Conservation (phyloP, 1,140 invertebrate species). For the Drosophila punjabiensis region DNA sequence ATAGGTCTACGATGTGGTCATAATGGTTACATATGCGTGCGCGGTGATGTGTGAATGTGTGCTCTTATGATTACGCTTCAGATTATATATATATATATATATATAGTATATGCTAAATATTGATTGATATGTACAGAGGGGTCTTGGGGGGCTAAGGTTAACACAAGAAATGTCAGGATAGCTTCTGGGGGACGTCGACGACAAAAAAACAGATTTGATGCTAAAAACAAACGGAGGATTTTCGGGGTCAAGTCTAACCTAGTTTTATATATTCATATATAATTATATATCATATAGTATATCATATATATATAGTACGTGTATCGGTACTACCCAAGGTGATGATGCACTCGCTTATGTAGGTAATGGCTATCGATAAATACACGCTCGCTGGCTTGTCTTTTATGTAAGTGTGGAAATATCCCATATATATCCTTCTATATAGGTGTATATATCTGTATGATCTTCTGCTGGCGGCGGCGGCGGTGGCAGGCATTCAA, state of each 20-base stretch:
- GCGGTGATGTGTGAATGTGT: constrained; percentile 32
- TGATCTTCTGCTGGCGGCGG: constrained; percentile 39
- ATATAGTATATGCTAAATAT: constrained; percentile 44
- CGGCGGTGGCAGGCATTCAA: constrained; percentile 5
- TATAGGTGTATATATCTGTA: constrained; percentile 27
- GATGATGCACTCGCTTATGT: constrained; percentile 49
- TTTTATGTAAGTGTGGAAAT: constrained; percentile 81
- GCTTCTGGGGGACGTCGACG: constrained; percentile 1
- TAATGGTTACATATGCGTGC: constrained; percentile 58
- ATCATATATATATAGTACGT: constrained; percentile 10
- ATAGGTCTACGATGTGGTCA: constrained; percentile 60
- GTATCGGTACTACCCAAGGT: constrained; percentile 21
- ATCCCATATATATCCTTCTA: constrained; percentile 31
- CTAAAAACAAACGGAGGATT: constrained; percentile 48
- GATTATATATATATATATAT: constrained; percentile 42
- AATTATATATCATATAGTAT: constrained; percentile 3
- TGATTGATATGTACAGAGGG: constrained; percentile 75
- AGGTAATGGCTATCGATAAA: constrained; percentile 67
- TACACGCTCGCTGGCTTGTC: constrained; percentile 78
- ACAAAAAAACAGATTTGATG: constrained; percentile 45
- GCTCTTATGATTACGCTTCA: constrained; percentile 63
- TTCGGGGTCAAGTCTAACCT: constrained; percentile 30
- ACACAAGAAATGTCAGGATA: constrained; percentile 47
- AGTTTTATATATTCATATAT: constrained; percentile 23
- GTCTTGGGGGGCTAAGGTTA: constrained; percentile 6